Percentiles rank a stretch among this genome's conserved stretches.
Evolutionary conservation across 1,140 invertebrate genomes (phyloP).

Genomic region (Octopus bimaculoides): DNA sequence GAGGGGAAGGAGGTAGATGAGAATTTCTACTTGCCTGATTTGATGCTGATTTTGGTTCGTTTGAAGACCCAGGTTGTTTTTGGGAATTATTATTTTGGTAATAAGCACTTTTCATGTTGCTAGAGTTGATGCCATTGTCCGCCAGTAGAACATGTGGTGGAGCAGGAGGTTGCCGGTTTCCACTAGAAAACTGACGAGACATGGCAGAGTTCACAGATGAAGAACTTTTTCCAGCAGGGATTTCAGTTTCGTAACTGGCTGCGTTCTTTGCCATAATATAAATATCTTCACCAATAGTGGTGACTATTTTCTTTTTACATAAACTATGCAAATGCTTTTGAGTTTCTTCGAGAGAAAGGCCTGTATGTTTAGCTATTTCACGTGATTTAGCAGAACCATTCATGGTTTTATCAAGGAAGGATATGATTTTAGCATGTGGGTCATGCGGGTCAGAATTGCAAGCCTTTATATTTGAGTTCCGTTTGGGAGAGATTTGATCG

Average conservation of each 20-base stretch:
- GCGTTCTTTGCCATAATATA: slow-evolving; percentile 3
- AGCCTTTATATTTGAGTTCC: neutral
- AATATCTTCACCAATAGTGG: slow-evolving; percentile 8
- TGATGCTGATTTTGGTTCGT: slow-evolving; percentile 10
- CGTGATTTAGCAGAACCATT: slow-evolving; percentile 6
- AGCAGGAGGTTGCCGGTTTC: slow-evolving; percentile 11
- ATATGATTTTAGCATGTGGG: neutral
- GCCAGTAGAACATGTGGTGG: slow-evolving; percentile 14
- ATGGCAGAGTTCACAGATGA: neutral
- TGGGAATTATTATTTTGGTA: slow-evolving; percentile 22
- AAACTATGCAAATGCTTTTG: slow-evolving; percentile 9
- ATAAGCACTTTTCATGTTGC: slow-evolving; percentile 18
- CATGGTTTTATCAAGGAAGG: slow-evolving; percentile 8
- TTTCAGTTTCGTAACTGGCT: neutral
- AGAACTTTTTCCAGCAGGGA: slow-evolving; percentile 4
- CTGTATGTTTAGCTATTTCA: slow-evolving; percentile 1
- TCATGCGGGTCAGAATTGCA: neutral
- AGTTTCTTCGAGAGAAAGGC: slow-evolving; percentile 6
- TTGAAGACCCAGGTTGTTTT: slow-evolving; percentile 22
- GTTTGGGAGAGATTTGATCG: slow-evolving; percentile 4
- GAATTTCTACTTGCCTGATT: slow-evolving; percentile 12
- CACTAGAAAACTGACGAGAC: slow-evolving; percentile 9
- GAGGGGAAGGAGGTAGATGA: slow-evolving; percentile 11
- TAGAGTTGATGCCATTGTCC: slow-evolving; percentile 16
- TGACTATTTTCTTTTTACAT: slow-evolving; percentile 8